These are phyloP conservation scores for Stichodactyla mertensii DNA, from an alignment of 64 coral and sea anemone species.

Conservation along the genomic window DNA sequence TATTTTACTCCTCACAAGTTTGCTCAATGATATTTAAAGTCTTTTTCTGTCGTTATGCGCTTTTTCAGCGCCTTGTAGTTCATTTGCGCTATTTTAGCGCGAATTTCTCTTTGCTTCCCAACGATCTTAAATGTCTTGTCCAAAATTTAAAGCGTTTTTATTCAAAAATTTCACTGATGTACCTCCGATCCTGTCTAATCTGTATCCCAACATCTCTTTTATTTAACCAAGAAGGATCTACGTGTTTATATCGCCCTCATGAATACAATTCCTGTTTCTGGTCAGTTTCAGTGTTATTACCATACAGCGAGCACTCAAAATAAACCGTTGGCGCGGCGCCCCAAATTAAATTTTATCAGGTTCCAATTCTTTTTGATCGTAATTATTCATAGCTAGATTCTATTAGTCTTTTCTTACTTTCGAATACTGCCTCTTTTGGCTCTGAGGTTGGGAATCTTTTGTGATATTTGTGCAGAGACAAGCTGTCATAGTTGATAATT, in stretches of 20 bases:
- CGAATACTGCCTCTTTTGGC: not conserved
- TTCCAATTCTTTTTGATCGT: too few species aligned
- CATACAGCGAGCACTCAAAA: not conserved
- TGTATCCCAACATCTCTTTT: not conserved
- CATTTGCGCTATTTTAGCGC: not conserved
- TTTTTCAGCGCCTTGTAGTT: not conserved
- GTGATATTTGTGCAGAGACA: not conserved
- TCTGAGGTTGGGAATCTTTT: not conserved
- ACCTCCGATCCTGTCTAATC: not conserved
- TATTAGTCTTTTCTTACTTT: not conserved
- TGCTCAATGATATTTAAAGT: not conserved
- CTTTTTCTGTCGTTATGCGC: not conserved
- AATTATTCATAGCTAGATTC: too few species aligned
- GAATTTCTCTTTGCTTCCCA: not conserved
- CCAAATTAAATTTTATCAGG: not conserved
- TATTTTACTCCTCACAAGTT: not conserved
- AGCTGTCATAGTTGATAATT: too few species aligned
- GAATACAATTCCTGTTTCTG: not conserved
- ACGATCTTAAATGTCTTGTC: not conserved
- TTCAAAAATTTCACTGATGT: not conserved
- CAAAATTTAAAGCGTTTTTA: not conserved
- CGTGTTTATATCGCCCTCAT: not conserved
- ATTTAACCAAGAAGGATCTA: not conserved
- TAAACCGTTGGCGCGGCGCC: not conserved
- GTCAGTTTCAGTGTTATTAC: not conserved